These are phyloP conservation scores for Cyrtonyx montezumae DNA, from an alignment of 2,113 vertebrate species.

Conservation along the genomic window DNA sequence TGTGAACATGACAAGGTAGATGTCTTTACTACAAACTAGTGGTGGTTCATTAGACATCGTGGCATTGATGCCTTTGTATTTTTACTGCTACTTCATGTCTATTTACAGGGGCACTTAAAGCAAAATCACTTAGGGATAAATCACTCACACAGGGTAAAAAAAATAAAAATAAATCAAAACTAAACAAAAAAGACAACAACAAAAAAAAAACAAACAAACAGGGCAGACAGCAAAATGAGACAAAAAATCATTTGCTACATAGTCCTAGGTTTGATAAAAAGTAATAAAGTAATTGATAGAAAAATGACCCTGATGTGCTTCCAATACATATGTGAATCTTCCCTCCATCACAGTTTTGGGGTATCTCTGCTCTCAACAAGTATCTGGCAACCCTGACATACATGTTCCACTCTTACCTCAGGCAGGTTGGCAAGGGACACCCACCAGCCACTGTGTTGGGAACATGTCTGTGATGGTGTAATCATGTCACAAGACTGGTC, in stretches of 20 bases:
- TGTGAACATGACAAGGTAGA: background rate
- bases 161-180: no score
- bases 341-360: background rate
- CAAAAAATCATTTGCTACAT: background rate
- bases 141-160: background rate
- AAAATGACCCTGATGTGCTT: background rate
- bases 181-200: background rate
- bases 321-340: background rate
- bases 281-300: no score
- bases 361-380: background rate
- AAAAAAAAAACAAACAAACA: background rate
- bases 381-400: background rate
- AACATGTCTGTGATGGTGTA: background rate
- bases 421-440: background rate
- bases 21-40: background rate
- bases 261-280: background rate
- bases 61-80: background rate
- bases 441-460: background rate
- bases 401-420: background rate
- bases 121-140: background rate
- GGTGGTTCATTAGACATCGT: background rate
- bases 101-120: background rate
- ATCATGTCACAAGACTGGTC: background rate
- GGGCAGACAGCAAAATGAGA: background rate
- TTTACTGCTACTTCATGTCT: background rate